These are phyloP conservation scores for Hirtodrosophila trivittata DNA, from an alignment of 2,888 invertebrate species.

Conservation along the genomic window DNA sequence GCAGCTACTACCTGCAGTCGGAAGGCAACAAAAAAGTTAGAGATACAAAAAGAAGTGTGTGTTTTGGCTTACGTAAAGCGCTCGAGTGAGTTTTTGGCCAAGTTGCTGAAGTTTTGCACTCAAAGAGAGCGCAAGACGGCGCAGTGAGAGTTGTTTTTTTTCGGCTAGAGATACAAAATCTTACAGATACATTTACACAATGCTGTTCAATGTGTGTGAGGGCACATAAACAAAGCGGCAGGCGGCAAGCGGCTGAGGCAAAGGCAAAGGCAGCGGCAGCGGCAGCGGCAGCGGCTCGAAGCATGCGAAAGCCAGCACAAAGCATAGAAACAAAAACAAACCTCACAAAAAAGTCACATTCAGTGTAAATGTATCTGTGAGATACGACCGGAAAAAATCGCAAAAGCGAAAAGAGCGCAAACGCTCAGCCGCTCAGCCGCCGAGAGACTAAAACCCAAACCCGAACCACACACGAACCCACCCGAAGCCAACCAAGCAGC, in stretches of 20 bases:
- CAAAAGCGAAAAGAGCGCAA: constrained; percentile 48
- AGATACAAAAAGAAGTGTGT: constrained; percentile 26
- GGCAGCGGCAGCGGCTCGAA: constrained; percentile 31
- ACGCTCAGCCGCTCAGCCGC: constrained; percentile 13
- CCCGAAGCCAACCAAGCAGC: constrained; percentile 17
- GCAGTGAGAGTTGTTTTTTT: constrained; percentile 60
- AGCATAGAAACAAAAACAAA: constrained; percentile 77
- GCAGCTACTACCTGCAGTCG: constrained; percentile 56
- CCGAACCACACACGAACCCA: constrained; percentile 9
- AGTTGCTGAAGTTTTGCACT: constrained; percentile 24
- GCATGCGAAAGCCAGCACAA: constrained; percentile 76
- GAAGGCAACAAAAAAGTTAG: constrained; percentile 30
- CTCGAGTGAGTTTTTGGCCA: constrained; percentile 47
- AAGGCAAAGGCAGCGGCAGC: constrained; percentile 11
- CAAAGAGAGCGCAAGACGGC: constrained; percentile 36
- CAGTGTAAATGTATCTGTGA: constrained; percentile 7
- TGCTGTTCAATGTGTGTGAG: constrained; percentile 20
- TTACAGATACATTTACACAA: constrained; percentile 18
- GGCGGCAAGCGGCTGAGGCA: constrained; percentile 22
- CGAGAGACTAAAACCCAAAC: constrained; percentile 32
- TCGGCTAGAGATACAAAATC: constrained; percentile 42
- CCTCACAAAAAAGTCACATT: constrained; percentile 38
- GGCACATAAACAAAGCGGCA: constrained; percentile 70
- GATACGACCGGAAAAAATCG: constrained; percentile 60
- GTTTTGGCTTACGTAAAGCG: constrained; percentile 64